Percentiles rank a stretch among this genome's conserved stretches.
phyloP scores from a whole-genome alignment of 2,888 invertebrate genomes.

The Cerastis leucographa region DNA sequence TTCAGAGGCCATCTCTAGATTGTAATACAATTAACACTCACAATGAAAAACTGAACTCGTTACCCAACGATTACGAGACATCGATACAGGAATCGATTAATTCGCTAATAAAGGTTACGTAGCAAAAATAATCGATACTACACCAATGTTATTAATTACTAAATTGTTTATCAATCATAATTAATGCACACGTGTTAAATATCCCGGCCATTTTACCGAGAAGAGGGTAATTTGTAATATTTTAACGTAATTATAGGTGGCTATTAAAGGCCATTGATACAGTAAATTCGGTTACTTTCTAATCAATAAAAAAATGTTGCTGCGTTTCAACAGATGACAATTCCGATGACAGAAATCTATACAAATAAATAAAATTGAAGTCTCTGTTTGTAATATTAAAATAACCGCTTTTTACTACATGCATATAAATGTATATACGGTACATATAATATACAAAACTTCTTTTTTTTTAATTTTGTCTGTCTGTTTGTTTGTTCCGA shows the following conservation, averaged over 20 bases:
- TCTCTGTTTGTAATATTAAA: no score
- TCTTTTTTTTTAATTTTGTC: no score
- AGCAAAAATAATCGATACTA: conserved; percentile 69
- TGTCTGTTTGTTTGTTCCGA: no score
- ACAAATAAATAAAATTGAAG: no score
- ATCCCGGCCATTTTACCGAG: conserved; percentile 38
- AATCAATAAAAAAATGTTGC: conserved; percentile 21
- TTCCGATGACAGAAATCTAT: not conserved
- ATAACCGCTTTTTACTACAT: no score
- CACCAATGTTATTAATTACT: conserved; percentile 73
- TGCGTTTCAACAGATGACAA: not conserved
- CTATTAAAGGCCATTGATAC: conserved; percentile 23
- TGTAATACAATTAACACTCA: conserved; percentile 57
- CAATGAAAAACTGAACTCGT: conserved; percentile 65
- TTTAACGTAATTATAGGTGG: conserved; percentile 39
- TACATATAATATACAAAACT: no score
- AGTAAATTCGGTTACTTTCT: conserved; percentile 16
- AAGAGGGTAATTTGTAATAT: conserved; percentile 43
- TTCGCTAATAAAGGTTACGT: conserved; percentile 74
- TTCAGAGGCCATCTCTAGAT: conserved; percentile 56
- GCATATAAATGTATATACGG: no score
- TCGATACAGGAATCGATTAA: conserved; percentile 75
- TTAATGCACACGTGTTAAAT: conserved; percentile 71
- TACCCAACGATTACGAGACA: conserved; percentile 75
- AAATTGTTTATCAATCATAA: conserved; percentile 77